Evolutionary conservation across 1,140 invertebrate species (phyloP), one percentile per base, ranked within the genome.

Genomic region (Macrosteles quadrilineatus): DNA sequence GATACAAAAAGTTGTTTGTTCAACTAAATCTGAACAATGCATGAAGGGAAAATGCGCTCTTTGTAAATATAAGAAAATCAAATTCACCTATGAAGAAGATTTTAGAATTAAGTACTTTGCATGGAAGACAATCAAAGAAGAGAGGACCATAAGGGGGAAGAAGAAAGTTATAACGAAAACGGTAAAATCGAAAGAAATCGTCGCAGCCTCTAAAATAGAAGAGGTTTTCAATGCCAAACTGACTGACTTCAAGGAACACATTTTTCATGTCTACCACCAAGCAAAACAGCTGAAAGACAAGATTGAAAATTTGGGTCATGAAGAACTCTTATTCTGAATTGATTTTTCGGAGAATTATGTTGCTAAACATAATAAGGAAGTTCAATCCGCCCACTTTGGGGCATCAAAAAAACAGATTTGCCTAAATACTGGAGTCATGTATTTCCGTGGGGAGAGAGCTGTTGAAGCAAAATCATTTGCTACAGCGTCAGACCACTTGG

Each of bases 331-430:
- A 32, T 53, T 71, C 14, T 21, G 27, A 23, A 53, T 66, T 14
- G 69, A 71, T 68, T 71, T 71, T 53, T 71, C 69, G 25, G 36
- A 71, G 50, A 71, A 71, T 36, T 71, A 71, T 50, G n/a, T 9
- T 25, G 43, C 30, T 11, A 71, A 70, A 50, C 68, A 71, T 67
- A 21, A 31, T 3, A 6, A 31, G 31, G 69, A 71, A 71, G 25
- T 53, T 21, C 69, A 71, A 43, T 69, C 69, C 1, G 40, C 68
- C 6, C 69, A 71, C 50, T 68, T 71, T 53, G 69, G 69, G 47
- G 69, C 40, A 21, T 68, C 64, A 9, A 68, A 59, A 25, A 43
- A 71, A 27, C 64, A 71, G 68, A 55, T 71, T 27, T 25, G 64
- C 14, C 30, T 71, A 14, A 63, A 71, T 32, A 70, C 69, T 21